Conservation (phyloP, 2,888 invertebrate genomes). For the Acleris literana region DNA sequence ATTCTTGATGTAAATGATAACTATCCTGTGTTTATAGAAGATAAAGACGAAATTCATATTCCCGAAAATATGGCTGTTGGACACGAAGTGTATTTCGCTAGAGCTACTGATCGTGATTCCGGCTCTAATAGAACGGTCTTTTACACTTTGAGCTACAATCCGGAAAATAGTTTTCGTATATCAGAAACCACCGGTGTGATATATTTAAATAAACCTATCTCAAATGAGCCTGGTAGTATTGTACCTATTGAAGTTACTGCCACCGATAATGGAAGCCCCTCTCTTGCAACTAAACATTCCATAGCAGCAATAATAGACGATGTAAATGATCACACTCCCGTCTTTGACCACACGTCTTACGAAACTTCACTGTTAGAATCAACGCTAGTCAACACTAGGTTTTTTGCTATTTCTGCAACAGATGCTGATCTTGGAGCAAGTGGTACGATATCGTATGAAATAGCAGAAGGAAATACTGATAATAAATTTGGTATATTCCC, state of each 20-base stretch:
- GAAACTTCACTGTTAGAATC: constrained; percentile 96
- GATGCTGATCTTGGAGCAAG: constrained; percentile 94
- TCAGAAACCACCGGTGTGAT: constrained; percentile 94
- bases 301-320: constrained; percentile 90
- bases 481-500: constrained; percentile 97
- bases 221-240: constrained; percentile 88
- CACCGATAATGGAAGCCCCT: constrained; percentile 91
- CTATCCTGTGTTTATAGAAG: constrained; percentile 91
- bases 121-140: constrained; percentile 94
- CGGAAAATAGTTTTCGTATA: constrained; percentile 92
- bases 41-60: constrained; percentile 90
- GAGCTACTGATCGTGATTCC: constrained; percentile 93
- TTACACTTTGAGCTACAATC: constrained; percentile 91
- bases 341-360: constrained; percentile 95
- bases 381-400: constrained; percentile 94
- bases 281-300: constrained; percentile 89
- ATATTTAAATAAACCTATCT: constrained; percentile 91
- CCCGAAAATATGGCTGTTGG: constrained; percentile 96
- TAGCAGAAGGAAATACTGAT: constrained; percentile 93
- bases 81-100: constrained; percentile 94
- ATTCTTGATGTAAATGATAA: constrained; percentile 96
- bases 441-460: constrained; percentile 90
- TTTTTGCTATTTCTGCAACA: constrained; percentile 94
- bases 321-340: constrained; percentile 97
- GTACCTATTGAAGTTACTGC: constrained; percentile 91